Conservation (phyloP, 2,888 invertebrate species). For the Euspilapteryx auroguttella region DNA sequence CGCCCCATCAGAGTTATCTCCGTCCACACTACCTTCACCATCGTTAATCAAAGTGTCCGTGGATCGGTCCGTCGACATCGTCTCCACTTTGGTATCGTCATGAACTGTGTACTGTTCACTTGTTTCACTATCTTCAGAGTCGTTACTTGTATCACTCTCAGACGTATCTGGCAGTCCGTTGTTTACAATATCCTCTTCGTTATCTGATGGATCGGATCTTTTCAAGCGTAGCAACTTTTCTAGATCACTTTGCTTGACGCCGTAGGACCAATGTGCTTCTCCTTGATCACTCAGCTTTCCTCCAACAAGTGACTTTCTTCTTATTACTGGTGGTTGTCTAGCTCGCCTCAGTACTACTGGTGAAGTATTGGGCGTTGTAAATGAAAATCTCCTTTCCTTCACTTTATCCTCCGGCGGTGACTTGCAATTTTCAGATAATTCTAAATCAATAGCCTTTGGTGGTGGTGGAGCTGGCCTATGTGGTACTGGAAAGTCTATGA, state of each 20-base stretch:
- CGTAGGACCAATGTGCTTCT: slow-evolving; percentile 50
- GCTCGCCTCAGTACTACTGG: slow-evolving; percentile 33
- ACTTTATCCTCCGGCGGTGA: slow-evolving; percentile 19
- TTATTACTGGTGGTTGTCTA: slow-evolving; percentile 44
- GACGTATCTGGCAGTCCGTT: slow-evolving; percentile 9
- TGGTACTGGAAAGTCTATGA: slow-evolving; percentile 22
- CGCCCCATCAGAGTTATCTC: slow-evolving; percentile 28
- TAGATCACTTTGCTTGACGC: slow-evolving; percentile 46
- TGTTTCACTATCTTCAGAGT: slow-evolving; percentile 20
- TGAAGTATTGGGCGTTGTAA: slow-evolving; percentile 34
- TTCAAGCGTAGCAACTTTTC: slow-evolving; percentile 44
- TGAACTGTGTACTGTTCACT: slow-evolving; percentile 29
- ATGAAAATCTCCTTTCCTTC: slow-evolving; percentile 31
- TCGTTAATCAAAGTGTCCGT: slow-evolving; percentile 50
- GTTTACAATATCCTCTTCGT: slow-evolving; percentile 24
- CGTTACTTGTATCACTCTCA: slow-evolving; percentile 20
- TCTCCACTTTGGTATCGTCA: slow-evolving; percentile 35
- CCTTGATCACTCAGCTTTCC: slow-evolving; percentile 21
- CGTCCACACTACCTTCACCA: slow-evolving; percentile 31
- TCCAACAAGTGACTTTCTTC: slow-evolving; percentile 36
- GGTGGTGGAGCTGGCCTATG: slow-evolving; percentile 52
- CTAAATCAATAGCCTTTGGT: slow-evolving; percentile 35
- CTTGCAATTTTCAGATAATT: slow-evolving; percentile 23
- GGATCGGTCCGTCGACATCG: slow-evolving; percentile 44
- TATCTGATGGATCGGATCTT: slow-evolving; percentile 38